Base-by-base conservation (phyloP, 1,140 invertebrate genomes). In the Pectinophora gossypiella region DNA sequence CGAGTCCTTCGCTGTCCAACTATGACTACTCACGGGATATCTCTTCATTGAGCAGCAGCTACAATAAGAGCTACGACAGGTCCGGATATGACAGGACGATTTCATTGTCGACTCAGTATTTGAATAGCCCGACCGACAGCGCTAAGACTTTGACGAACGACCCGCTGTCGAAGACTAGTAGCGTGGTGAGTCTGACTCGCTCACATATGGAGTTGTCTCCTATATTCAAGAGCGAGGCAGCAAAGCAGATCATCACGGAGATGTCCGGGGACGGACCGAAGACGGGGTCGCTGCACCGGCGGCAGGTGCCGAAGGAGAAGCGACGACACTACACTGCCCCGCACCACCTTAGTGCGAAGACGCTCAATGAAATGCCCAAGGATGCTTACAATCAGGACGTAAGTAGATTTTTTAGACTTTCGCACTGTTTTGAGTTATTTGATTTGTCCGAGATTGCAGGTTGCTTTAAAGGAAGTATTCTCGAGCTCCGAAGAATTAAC, bases 281-380 rank as follows among this genome's bases (percentile, higher is more conserved):
- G 53, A 85, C 81, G 20, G 80, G 87, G 0, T 88, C 88, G 0
- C 50, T 90, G 60, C 90, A 90, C 57, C 81, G 90, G 45, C 83
- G 94, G 36, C 89, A 91, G 19, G 91, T 95, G 3, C 94, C 94
- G 0, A 92, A 92, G 56, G 94, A 95, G 67, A 96, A 95, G 78
- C 87, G 95, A 38, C 89, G 96, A 47, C 96, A 96, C 81, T 93
- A 96, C 73, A 98, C 96, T 0, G 95, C 97, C 4, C 96, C 95
- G 7, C 90, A 92, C 71, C 90, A 91, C 75, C 68, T 91, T 7
- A 90, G 89, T 56, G 88, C 89, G 20, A 90, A 90, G 59, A 88
- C 89, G n/a, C 76, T 90, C 35, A 89, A 90, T 61, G 89, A 90
- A 65, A 76, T 89, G 61, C 88, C 89, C 35, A 87, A 89, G 10